phyloP scores from a whole-genome alignment of 1,140 invertebrate species.

The Plectrocnemia conspersa region DNA sequence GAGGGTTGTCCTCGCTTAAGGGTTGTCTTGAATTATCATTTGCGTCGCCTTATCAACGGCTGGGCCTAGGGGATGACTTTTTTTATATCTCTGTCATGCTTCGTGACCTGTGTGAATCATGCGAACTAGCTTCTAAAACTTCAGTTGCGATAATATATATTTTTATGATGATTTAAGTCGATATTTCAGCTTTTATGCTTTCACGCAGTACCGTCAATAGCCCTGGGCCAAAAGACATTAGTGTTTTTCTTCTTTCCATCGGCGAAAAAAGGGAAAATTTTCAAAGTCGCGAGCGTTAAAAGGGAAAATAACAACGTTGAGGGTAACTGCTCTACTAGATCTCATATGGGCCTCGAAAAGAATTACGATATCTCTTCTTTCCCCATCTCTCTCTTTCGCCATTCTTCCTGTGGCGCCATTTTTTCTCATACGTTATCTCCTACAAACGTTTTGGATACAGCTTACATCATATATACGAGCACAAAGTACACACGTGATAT shows the following conservation, averaged over 20 bases:
- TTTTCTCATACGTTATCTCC: conserved; percentile 1
- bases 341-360: conserved; percentile 8
- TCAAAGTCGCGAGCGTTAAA: conserved; percentile 9
- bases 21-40: too few relatives aligned
- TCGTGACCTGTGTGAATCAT: neutral
- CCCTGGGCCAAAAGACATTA: neutral
- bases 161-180: neutral
- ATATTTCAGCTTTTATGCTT: neutral
- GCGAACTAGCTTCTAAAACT: neutral
- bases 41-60: conserved; percentile 1
- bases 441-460: neutral
- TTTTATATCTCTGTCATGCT: conserved; percentile 1
- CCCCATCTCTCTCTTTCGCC: neutral
- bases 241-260: neutral
- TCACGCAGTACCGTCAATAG: neutral
- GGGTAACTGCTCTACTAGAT: conserved; percentile 9
- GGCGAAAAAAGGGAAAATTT: conserved; percentile 1
- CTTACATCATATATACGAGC: conserved; percentile 3
- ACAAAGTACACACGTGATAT: too few relatives aligned
- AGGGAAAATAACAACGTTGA: conserved; percentile 11
- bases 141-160: neutral
- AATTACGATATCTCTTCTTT: conserved; percentile 9
- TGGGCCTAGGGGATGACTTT: neutral
- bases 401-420: neutral
- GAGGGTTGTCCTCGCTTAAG: too few relatives aligned